Base-by-base conservation (phyloP, 2,888 invertebrate species). In the Brenthis hecate region DNA sequence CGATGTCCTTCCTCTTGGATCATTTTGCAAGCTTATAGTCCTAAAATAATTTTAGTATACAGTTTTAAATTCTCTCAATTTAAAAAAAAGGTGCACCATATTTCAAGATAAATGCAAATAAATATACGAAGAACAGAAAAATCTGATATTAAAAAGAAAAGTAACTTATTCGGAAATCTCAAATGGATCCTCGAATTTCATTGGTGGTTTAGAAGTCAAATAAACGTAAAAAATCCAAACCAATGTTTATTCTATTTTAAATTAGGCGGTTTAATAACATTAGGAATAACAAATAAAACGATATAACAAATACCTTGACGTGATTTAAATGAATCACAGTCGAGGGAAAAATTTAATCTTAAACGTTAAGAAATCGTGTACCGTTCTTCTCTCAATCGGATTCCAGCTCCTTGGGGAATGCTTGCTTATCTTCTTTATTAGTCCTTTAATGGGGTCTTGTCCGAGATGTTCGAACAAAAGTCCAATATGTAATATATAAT, bases 371-470 rank as follows among this genome's bases (percentile, higher is more conserved):
- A 55, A 54, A 53, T 71, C 47, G 32, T 63, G 65, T 62, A 64
- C 65, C 51, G 19, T 53, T 62, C 62, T 19, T 64, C 65, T 61
- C 62, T 66, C 67, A 68, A 71, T 73, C 72, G 68, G 56, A 70
- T 72, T 66, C 55, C 54, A 23, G 13, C 47, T 67, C 68, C 70
- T 65, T 47, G 13, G 54, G 66, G 70, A 64, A 53, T 56, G 66
- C 71, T 73, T 70, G 72, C 75, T 73, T 76, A 75, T 76, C 74
- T 73, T 68, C 74, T 69, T 70, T 75, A 76, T 77, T 75, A 75
- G 71, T 65, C 56, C 53, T 62, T 68, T 71, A 71, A 74, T 70
- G 65, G 63, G 70, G 28, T 56, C 60, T 69, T 67, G 47, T 60
- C 54, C 65, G 50, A 65, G 58, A 65, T 56, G 56, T 65, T 53